Evolutionary conservation across 2,888 invertebrate genomes (phyloP), one percentile per base, ranked within the genome.

Genomic region (Ernsta delagoae): DNA sequence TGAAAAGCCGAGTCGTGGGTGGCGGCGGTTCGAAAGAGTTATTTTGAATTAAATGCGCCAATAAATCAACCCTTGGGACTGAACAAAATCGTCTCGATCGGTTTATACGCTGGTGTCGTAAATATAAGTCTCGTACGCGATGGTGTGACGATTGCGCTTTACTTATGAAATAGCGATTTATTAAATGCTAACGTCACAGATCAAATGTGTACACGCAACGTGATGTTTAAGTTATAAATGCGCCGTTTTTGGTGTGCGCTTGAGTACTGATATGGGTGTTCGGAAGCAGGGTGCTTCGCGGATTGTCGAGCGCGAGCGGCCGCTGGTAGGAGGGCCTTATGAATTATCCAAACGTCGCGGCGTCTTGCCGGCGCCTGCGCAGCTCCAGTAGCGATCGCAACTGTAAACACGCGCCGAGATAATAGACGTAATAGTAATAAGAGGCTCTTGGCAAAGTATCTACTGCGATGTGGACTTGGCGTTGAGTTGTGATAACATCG

Each of bases 271-370:
- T 79, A 84, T 78, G 82, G 84, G 57, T 75, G 80, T 81, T 84
- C 85, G 88, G 89, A 90, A 89, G 83, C 80, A 74, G 75, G 75
- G 77, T 77, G 48, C 48, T 5, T 79, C 75, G 75, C 77, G 75
- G 78, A 79, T 80, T 74, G 77, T 78, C 75, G 77, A 75, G 77
- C 53, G 41, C 8, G 5, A 5, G 41, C 0, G 24, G 48, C 8
- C 48, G 48, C 45, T 31, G 61, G 56, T 71, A 67, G 75, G 77
- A 78, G 79, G 81, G 80, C 78, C 86, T 90, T 86, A 92, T 92
- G 92, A 92, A 92, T 92, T 90, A 92, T 85, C 90, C 91, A 92
- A 90, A 84, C 79, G 83, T 72, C 75, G 75, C 77, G 80, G 84
- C 89, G 89, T 81, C 90, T 77, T 75, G 63, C 74, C 78, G 83